A percentile compares a stretch with the other conserved stretches of the same genome.
Conservation (phyloP, 2,888 invertebrate species). For the Zonitis immaculata region DNA sequence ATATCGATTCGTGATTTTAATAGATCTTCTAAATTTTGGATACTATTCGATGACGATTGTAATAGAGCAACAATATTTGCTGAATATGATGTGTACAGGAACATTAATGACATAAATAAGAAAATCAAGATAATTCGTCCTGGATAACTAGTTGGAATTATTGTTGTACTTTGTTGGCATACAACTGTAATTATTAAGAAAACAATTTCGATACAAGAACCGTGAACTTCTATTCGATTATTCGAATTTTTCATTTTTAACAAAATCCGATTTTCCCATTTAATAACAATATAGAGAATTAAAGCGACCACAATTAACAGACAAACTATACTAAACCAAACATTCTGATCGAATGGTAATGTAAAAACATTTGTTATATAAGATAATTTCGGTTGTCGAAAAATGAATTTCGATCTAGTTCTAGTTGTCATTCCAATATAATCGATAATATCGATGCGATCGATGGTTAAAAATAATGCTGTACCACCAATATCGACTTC, state of each 20-base stretch:
- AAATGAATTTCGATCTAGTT: slow-evolving; percentile 65
- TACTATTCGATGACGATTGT: slow-evolving; percentile 66
- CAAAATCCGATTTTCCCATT: slow-evolving; percentile 48
- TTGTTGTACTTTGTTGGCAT: slow-evolving; percentile 56
- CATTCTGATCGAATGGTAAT: slow-evolving; percentile 60
- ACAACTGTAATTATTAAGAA: slow-evolving; percentile 56
- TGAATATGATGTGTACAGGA: slow-evolving; percentile 68
- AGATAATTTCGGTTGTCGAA: slow-evolving; percentile 65
- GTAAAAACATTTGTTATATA: slow-evolving; percentile 67
- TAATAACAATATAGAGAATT: slow-evolving; percentile 42
- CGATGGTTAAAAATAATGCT: slow-evolving; percentile 59
- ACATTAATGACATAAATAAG: slow-evolving; percentile 60
- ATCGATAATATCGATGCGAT: slow-evolving; percentile 59
- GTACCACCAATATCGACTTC: slow-evolving; percentile 63
- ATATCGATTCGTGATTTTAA: slow-evolving; percentile 60
- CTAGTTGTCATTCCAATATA: slow-evolving; percentile 65
- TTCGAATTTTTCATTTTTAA: too few relatives aligned
- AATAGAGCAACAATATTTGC: slow-evolving; percentile 71
- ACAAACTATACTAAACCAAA: slow-evolving; percentile 59
- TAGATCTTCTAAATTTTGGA: slow-evolving; percentile 60
- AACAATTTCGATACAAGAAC: slow-evolving; percentile 47
- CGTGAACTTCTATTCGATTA: slow-evolving; percentile 5
- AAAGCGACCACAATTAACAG: slow-evolving; percentile 51
- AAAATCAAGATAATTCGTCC: slow-evolving; percentile 59
- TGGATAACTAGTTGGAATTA: slow-evolving; percentile 48